Base-by-base conservation (phyloP, 2,797 vertebrate species). In the Philypnodon macrostomus region DNA sequence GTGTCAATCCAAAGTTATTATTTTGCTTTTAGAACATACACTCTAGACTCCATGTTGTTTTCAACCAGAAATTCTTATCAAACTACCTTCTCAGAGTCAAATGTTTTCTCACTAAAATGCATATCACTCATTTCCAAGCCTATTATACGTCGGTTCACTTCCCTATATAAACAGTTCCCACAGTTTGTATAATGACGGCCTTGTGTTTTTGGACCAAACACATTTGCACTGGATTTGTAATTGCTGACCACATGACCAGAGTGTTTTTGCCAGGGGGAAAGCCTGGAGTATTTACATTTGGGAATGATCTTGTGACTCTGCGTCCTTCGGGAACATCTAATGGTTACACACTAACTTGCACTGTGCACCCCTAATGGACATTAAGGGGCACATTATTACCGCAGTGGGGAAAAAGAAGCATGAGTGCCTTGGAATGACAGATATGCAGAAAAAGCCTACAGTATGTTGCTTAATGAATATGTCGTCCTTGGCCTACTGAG, bases 301-400 rank as follows among this genome's bases (percentile, higher is more conserved):
- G 29, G 55, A 31, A 27, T 40, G 18, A 69, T 66, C 58, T 52
- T 19, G 19, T 61, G 18, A 58, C 34, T 60, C 62, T 62, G 32
- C 57, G 53, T 67, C 47, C 18, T 40, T 33, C 37, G 53, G 16
- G 24, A 53, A 31, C 57, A 21, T 62, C 47, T 56, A 49, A 6
- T 46, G 36, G n/a, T 59, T 27, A 45, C 29, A 42, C 13, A 58
- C 15, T 67, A 66, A 54, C 30, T 46, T 61, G 39, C 27, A 44
- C 34, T 35, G 13, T 35, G 51, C 59, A n/a, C n/a, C 51, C 24
- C 17, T 21, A 14, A 37, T 42, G 33, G 58, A 42, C 32, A 59
- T 60, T 42, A 62, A n/a, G 35, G 24, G 44, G 15, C 29, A 55
- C 27, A 40, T 33, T 50, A 31, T 31, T 41, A 13, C 39, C 33